phyloP scores from a whole-genome alignment of 1,140 invertebrate species.

The Ceratitis capitata region DNA sequence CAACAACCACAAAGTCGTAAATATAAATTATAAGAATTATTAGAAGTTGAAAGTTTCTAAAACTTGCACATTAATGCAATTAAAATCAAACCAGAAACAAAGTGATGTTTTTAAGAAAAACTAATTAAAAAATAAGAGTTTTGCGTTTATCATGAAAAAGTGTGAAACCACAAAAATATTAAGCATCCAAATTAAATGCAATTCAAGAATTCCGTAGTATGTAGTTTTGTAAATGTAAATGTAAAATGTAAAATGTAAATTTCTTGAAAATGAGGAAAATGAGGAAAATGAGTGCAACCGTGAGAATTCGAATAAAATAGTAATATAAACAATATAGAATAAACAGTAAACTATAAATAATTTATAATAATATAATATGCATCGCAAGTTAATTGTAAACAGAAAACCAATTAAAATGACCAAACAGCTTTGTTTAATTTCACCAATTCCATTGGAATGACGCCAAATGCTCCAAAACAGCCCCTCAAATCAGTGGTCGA shows the following conservation, averaged over 20 bases:
- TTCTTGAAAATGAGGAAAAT: no score
- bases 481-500: background rate
- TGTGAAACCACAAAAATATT: background rate
- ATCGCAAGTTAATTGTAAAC: background rate
- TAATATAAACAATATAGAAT: background rate
- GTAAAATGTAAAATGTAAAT: background rate
- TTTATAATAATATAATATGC: background rate
- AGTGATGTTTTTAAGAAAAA: slow-evolving; percentile 57
- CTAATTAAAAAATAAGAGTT: slow-evolving; percentile 47
- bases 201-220: background rate
- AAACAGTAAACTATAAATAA: background rate
- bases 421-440: background rate
- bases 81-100: slow-evolving; percentile 65
- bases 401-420: background rate
- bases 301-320: background rate
- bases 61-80: slow-evolving; percentile 55
- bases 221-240: slow-evolving; percentile 6
- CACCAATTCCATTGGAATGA: background rate
- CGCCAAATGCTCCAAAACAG: background rate
- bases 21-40: slow-evolving; percentile 36
- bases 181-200: background rate
- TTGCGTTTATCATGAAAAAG: background rate
- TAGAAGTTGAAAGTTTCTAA: slow-evolving; percentile 31
- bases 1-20: slow-evolving; percentile 42
- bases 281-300: slow-evolving; percentile 1